Conservation (phyloP, 2,888 invertebrate species). For the Zaprionus lineosus region DNA sequence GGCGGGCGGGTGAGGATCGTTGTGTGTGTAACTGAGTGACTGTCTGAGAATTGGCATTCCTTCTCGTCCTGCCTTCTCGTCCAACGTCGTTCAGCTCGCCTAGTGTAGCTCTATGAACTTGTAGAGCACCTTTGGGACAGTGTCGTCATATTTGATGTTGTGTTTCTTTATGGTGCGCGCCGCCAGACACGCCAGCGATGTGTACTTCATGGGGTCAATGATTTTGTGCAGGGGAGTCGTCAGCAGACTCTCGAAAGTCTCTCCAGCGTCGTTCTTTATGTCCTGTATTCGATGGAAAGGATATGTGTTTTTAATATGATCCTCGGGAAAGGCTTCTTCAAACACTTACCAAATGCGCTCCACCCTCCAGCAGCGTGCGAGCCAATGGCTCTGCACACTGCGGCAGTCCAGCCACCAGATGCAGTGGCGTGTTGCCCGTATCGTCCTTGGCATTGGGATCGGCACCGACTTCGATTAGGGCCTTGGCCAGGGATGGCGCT, state of each 20-base stretch:
- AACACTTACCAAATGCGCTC: slow-evolving; percentile 85
- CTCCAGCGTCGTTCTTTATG: slow-evolving; percentile 89
- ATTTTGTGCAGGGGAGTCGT: slow-evolving; percentile 86
- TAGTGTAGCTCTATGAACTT: slow-evolving; percentile 82
- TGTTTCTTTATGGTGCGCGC: slow-evolving; percentile 90
- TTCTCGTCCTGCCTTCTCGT: slow-evolving; percentile 18
- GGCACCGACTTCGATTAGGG: slow-evolving; percentile 92
- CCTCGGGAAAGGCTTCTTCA: too few species aligned
- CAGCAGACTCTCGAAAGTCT: slow-evolving; percentile 89
- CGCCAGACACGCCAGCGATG: slow-evolving; percentile 92
- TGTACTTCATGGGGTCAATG: slow-evolving; percentile 90
- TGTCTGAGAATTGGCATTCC: slow-evolving; percentile 20
- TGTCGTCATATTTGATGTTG: slow-evolving; percentile 86
- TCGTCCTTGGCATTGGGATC: slow-evolving; percentile 91
- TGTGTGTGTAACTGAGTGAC: slow-evolving; percentile 15
- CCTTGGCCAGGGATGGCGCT: slow-evolving; percentile 87
- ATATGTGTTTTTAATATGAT: background rate
- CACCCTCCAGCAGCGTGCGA: slow-evolving; percentile 88
- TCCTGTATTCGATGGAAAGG: slow-evolving; percentile 64
- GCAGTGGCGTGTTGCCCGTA: slow-evolving; percentile 93
- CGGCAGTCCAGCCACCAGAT: slow-evolving; percentile 89
- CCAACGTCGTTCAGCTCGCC: slow-evolving; percentile 24
- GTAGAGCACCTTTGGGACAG: slow-evolving; percentile 85
- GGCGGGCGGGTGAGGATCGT: slow-evolving; percentile 66
- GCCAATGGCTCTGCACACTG: slow-evolving; percentile 89